These are phyloP conservation scores for Lepeophtheirus salmonis DNA, from an alignment of 1,140 invertebrate genomes.

Conservation along the genomic window DNA sequence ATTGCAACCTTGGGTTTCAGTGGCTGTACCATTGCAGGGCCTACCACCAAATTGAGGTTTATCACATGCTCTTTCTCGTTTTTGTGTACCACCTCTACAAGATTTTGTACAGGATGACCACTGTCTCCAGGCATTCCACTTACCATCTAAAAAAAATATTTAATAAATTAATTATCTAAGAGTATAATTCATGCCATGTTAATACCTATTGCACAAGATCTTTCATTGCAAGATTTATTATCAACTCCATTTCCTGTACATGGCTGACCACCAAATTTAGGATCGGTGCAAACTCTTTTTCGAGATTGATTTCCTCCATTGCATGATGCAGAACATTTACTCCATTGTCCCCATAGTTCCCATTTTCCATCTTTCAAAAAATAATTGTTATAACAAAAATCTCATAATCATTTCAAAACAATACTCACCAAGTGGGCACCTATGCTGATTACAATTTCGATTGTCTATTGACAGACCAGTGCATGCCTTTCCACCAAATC, in stretches of 20 bases:
- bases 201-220: conserved; percentile 23
- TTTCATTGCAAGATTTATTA: conserved; percentile 44
- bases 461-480: conserved; percentile 30
- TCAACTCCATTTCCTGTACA: conserved; percentile 43
- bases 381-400: too few species aligned
- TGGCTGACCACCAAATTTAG: conserved; percentile 35
- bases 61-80: not conserved
- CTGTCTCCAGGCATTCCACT: not conserved
- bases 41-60: not conserved
- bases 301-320: conserved; percentile 25
- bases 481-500: conserved; percentile 26
- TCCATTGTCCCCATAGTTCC: conserved; percentile 51
- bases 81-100: not conserved
- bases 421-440: not conserved
- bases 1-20: not conserved
- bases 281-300: conserved; percentile 27
- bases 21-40: not conserved
- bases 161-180: not conserved
- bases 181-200: too few species aligned
- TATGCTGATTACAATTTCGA: conserved; percentile 30
- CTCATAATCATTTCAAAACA: too few species aligned
- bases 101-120: not conserved
- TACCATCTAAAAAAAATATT: not conserved
- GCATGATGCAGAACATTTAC: conserved; percentile 32
- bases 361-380: conserved; percentile 50